A percentile compares a stretch with the other conserved stretches of the same genome.
Conservation (phyloP, 2,888 invertebrate species). For the Mythimna albipuncta region DNA sequence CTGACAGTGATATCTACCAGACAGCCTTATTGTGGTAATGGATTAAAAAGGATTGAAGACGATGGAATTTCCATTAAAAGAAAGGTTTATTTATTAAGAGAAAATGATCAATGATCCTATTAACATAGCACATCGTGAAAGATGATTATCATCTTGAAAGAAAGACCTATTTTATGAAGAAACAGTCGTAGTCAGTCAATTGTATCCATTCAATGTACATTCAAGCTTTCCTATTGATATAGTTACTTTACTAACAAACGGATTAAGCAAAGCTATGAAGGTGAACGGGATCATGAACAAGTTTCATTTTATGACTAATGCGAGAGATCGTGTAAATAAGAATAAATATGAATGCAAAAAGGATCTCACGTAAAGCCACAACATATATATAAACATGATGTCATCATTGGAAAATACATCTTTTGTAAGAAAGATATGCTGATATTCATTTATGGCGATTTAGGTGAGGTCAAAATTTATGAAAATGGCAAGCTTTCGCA, state of each 20-base stretch:
- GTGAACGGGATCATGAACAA: constrained; percentile 34
- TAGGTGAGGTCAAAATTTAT: constrained; percentile 1
- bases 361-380: constrained; percentile 39
- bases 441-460: constrained; percentile 6
- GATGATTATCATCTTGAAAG: background rate
- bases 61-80: too few relatives aligned
- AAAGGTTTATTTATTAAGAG: background rate
- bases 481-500: background rate
- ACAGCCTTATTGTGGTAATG: too few relatives aligned
- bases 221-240: background rate
- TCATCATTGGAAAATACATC: constrained; percentile 45
- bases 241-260: constrained; percentile 6
- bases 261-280: constrained; percentile 13
- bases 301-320: constrained; percentile 59
- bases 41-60: too few relatives aligned
- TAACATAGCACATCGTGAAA: too few relatives aligned
- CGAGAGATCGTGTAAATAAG: constrained; percentile 31
- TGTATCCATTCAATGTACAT: background rate
- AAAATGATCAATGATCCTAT: background rate
- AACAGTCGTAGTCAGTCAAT: background rate
- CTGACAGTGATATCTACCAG: too few relatives aligned
- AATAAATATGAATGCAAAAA: constrained; percentile 37
- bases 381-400: constrained; percentile 28
- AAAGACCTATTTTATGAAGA: background rate
- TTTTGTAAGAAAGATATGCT: constrained; percentile 9